Evolutionary conservation across 2,113 vertebrate species (phyloP).

Genomic region (Oreotrochilus melanogaster): DNA sequence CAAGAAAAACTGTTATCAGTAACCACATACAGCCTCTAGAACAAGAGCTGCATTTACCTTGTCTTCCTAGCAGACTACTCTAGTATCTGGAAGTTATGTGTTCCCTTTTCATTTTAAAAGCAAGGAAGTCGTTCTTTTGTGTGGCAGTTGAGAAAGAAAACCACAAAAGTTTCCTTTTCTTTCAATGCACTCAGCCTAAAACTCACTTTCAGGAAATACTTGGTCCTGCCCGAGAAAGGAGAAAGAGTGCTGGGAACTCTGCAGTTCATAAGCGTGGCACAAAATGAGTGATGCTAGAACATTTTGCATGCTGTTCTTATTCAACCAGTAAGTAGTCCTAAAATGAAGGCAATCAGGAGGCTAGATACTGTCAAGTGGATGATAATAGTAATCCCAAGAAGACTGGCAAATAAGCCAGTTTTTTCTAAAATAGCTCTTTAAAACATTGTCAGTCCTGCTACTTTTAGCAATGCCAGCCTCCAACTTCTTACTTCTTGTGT

Average conservation of each 20-base stretch:
- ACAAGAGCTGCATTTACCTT: slow-evolving; percentile 17
- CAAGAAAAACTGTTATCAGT: background rate
- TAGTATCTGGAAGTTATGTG: background rate
- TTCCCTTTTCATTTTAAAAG: slow-evolving; percentile 8
- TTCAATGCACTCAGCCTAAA: background rate
- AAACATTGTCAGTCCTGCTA: background rate
- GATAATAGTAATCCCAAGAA: background rate
- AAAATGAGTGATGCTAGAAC: background rate
- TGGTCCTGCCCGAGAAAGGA: slow-evolving; percentile 17
- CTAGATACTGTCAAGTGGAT: background rate
- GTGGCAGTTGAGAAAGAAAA: slow-evolving; percentile 45
- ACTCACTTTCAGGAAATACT: background rate
- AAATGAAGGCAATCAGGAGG: background rate
- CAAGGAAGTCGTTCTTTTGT: slow-evolving; percentile 25
- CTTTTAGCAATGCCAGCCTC: background rate
- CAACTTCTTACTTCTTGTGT: background rate
- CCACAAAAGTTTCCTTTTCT: slow-evolving; percentile 40
- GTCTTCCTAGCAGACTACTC: background rate
- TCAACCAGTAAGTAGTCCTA: background rate
- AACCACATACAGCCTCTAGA: background rate
- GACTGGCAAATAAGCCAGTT: background rate
- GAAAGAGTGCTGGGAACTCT: background rate
- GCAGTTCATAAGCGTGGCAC: background rate
- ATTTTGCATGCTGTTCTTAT: background rate
- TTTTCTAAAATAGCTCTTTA: background rate